phyloP scores from a whole-genome alignment of 2,888 invertebrate species.

The Coenonympha arcania region DNA sequence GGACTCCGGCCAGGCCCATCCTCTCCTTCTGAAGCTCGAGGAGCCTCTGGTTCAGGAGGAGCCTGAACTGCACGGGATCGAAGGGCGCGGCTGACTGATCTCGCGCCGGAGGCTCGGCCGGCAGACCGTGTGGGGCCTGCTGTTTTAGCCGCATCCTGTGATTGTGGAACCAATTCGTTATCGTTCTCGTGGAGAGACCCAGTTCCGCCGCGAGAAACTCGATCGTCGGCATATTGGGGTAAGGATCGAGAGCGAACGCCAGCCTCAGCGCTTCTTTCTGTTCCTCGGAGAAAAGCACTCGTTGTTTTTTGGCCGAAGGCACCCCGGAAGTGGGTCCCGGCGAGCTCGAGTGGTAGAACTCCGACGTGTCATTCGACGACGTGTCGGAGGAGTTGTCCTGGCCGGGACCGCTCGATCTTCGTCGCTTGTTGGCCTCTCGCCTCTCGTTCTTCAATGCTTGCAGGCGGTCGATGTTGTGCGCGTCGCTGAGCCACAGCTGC shows the following conservation, averaged over 20 bases:
- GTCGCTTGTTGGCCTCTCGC: conserved; percentile 91
- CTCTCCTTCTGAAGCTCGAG: conserved; percentile 90
- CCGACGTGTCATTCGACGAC: conserved; percentile 90
- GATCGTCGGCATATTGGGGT: conserved; percentile 96
- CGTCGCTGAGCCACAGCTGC: conserved; percentile 97
- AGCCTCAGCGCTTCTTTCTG: conserved; percentile 96
- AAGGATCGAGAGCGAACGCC: conserved; percentile 96
- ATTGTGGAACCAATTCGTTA: conserved; percentile 99
- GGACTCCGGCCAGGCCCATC: conserved; percentile 83
- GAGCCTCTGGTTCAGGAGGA: conserved; percentile 90
- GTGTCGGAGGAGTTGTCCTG: conserved; percentile 92
- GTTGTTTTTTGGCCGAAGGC: conserved; percentile 93
- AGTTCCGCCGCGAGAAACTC: conserved; percentile 95
- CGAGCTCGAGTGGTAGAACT: conserved; percentile 89
- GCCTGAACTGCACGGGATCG: conserved; percentile 92
- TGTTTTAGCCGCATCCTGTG: conserved; percentile 98
- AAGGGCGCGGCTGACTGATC: conserved; percentile 85
- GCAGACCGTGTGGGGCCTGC: conserved; percentile 85
- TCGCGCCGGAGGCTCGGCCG: conserved; percentile 81
- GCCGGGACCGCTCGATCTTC: conserved; percentile 86
- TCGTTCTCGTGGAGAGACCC: conserved; percentile 93
- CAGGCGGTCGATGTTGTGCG: conserved; percentile 93
- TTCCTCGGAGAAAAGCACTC: conserved; percentile 97
- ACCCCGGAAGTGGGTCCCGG: conserved; percentile 83
- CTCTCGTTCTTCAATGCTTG: conserved; percentile 93